Evolutionary conservation across 2,113 vertebrate genomes (phyloP), one percentile per base, ranked within the genome.

Genomic region (Arenaria interpres): DNA sequence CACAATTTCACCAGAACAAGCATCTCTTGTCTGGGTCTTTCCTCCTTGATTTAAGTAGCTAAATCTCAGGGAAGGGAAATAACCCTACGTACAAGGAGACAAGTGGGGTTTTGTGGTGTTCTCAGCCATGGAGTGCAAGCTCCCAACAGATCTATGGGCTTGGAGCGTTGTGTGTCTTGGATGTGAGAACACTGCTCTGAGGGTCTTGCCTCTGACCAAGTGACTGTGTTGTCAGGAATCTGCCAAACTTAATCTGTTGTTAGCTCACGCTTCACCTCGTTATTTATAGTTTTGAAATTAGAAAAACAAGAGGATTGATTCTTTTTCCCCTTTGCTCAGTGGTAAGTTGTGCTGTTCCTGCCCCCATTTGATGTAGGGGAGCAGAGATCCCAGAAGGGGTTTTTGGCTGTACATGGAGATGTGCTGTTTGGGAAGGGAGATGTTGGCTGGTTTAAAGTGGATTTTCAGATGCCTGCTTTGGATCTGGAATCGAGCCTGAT

Each of bases 1-100:
- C 94, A 91, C 69, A 95, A 79, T 91, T 64, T 87, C 94, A 66
- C 71, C 80, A 79, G 63, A 41, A 60, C 53, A 82, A 68, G 50
- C 67, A 63, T 93, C 62, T 82, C 87, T 92, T 77, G n/a, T 78
- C 45, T 59, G 24, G 62, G 19, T 62, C 88, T 85, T 92, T 76
- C 62, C 63, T 89, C 80, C 66, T 88, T 9, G 12, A 45, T 74
- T 73, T n/a, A 75, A 75, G 32, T 82, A 53, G 25, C 87, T 78
- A 79, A 92, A 72, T 62, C 45, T 60, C 32, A 53, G 37, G 45
- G 35, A 72, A 68, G 23, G 63, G 82, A 57, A 85, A 71, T 45
- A 37, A 37, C 41, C 5, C 9, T 28, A 4, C 6, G 4, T 35
- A 15, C 12, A 35, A 59, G 39, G 67, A 90, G 51, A 10, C 39